Percentiles rank a stretch among this genome's conserved stretches.
Conservation (phyloP, 53 echinoderm and acorn worm species). For the Henricia sp. region DNA sequence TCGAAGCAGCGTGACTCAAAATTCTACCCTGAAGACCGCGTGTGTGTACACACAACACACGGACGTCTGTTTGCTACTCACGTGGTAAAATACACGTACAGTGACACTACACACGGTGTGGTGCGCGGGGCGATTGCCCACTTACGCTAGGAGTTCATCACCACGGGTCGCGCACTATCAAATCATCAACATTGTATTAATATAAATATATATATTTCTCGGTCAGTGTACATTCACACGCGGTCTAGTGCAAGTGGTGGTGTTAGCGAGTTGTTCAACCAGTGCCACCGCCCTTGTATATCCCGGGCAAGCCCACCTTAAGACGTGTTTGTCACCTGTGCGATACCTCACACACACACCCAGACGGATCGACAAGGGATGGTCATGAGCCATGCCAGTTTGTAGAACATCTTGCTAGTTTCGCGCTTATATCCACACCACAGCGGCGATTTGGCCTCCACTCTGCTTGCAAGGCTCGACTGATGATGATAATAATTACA, state of each 20-base stretch:
- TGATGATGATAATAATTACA: constrained; percentile 61
- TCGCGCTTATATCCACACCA: too few species aligned
- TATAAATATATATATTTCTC: constrained; percentile 51
- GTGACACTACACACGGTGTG: constrained; percentile 35
- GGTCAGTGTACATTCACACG: constrained; percentile 49
- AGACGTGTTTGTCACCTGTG: constrained; percentile 58
- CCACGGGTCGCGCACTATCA: constrained; percentile 49
- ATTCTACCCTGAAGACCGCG: neutral
- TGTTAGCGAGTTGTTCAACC: constrained; percentile 30
- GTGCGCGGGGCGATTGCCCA: constrained; percentile 15
- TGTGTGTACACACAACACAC: constrained; percentile 39
- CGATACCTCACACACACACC: constrained; percentile 4
- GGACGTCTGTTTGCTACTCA: constrained; percentile 39
- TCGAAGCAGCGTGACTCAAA: neutral
- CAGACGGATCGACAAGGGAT: constrained; percentile 46
- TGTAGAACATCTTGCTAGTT: constrained; percentile 42
- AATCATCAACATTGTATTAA: constrained; percentile 62
- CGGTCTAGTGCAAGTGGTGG: too few species aligned
- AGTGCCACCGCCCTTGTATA: constrained; percentile 14
- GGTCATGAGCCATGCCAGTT: constrained; percentile 49
- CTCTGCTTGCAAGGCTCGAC: constrained; percentile 45
- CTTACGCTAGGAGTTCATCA: constrained; percentile 29
- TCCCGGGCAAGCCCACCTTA: constrained; percentile 22
- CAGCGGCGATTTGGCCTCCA: constrained; percentile 43
- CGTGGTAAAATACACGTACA: constrained; percentile 41